Evolutionary conservation across 2,113 vertebrate genomes (phyloP).

Genomic region (Chunga burmeisteri): DNA sequence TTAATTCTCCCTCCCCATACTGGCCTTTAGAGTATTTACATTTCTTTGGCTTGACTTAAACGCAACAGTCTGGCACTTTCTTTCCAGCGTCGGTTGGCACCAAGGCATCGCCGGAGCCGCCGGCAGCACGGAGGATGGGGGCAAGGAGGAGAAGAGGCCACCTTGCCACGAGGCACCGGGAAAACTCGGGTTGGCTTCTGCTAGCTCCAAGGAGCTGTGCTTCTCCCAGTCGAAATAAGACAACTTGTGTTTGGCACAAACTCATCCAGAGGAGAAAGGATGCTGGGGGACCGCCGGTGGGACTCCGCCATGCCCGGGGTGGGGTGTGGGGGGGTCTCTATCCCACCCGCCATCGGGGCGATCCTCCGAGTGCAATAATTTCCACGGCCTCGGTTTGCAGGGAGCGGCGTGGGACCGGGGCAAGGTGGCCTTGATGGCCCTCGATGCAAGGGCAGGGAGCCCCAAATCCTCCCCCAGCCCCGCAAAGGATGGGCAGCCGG

Average conservation of each 20-base stretch:
- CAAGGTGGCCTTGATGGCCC: fast-evolving
- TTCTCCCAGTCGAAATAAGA: neutral
- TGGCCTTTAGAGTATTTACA: neutral
- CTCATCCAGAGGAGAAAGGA: neutral
- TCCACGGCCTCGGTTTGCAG: neutral
- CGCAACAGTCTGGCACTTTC: neutral
- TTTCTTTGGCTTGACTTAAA: slow-evolving; percentile 75
- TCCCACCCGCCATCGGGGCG: neutral
- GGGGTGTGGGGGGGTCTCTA: too few relatives aligned
- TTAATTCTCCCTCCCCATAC: neutral
- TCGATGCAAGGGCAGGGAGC: neutral
- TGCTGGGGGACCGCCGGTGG: neutral
- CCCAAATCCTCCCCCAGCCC: neutral
- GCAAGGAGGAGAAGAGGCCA: neutral
- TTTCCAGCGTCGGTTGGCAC: neutral
- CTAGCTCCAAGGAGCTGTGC: neutral
- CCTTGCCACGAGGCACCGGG: neutral
- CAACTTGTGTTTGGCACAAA: neutral
- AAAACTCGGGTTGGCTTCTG: neutral
- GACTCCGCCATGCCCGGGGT: neutral
- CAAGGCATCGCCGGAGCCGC: neutral
- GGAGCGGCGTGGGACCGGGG: neutral
- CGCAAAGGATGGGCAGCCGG: neutral
- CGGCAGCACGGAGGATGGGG: neutral
- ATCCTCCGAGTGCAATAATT: slow-evolving; percentile 25